These are phyloP conservation scores for Thysanoteuthis rhombus DNA, from an alignment of 2,888 invertebrate genomes.

Conservation along the genomic window DNA sequence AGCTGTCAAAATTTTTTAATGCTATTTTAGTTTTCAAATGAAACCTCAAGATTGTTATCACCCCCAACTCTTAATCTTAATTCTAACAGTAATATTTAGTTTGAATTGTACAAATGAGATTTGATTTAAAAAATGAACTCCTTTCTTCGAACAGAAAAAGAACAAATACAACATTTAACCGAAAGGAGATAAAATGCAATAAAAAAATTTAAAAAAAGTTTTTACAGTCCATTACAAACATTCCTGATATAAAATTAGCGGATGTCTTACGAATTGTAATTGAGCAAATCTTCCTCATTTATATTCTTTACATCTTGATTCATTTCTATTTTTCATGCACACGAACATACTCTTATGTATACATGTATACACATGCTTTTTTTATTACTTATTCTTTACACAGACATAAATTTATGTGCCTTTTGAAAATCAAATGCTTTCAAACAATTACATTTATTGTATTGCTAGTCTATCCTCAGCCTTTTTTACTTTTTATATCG, in stretches of 20 bases:
- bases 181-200: neutral
- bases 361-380: neutral
- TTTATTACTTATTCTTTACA: neutral
- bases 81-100: neutral
- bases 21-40: neutral
- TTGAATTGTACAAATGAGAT: neutral
- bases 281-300: too few relatives aligned
- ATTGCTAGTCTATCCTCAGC: neutral
- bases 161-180: neutral
- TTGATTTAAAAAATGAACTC: neutral
- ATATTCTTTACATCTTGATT: too few relatives aligned
- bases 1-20: neutral
- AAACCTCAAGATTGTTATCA: neutral
- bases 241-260: too few relatives aligned
- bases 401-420: neutral
- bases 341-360: neutral
- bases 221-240: too few relatives aligned
- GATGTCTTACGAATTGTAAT: too few relatives aligned
- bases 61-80: neutral
- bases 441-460: too few relatives aligned
- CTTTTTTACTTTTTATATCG: neutral
- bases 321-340: too few relatives aligned
- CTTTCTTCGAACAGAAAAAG: neutral
- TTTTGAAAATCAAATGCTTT: neutral
- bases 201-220: too few relatives aligned